Evolutionary conservation across 2,888 invertebrate genomes (phyloP).

Genomic region (Dastarcus helophoroides): DNA sequence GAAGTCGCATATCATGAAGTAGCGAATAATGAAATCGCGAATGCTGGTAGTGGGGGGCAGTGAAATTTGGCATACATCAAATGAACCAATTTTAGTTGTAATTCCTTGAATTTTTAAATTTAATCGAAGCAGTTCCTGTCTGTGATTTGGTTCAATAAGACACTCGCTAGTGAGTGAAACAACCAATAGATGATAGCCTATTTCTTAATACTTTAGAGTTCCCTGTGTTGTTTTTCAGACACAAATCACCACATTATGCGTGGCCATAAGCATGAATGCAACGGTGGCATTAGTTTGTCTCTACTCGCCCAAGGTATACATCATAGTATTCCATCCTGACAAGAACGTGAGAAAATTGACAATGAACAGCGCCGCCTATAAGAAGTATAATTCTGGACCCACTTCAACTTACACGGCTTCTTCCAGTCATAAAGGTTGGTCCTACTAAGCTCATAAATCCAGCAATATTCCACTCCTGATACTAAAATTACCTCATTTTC

Average conservation of each 20-base stretch:
- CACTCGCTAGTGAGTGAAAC: too few relatives aligned
- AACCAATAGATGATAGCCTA: background rate
- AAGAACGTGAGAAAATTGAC: constrained; percentile 54
- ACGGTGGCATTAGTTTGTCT: constrained; percentile 57
- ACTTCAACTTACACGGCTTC: constrained; percentile 27
- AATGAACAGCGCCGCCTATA: constrained; percentile 33
- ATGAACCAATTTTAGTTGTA: too few relatives aligned
- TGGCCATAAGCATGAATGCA: constrained; percentile 57
- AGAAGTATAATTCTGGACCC: constrained; percentile 26
- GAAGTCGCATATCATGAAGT: too few relatives aligned
- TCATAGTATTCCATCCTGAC: constrained; percentile 60
- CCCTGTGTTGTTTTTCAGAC: constrained; percentile 36
- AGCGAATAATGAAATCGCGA: too few relatives aligned
- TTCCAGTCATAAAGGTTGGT: constrained; percentile 18
- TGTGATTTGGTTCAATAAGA: too few relatives aligned
- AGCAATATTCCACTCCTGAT: constrained; percentile 1
- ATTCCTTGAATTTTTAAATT: too few relatives aligned
- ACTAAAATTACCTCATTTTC: background rate
- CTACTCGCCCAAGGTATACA: constrained; percentile 61
- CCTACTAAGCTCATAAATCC: constrained; percentile 1
- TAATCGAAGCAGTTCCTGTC: too few relatives aligned
- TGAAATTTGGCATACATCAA: too few relatives aligned
- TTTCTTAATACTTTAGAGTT: constrained; percentile 1
- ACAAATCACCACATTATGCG: constrained; percentile 57
- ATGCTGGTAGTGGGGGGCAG: too few relatives aligned